phyloP scores from a whole-genome alignment of 2,113 vertebrate genomes.

The Podiceps cristatus region DNA sequence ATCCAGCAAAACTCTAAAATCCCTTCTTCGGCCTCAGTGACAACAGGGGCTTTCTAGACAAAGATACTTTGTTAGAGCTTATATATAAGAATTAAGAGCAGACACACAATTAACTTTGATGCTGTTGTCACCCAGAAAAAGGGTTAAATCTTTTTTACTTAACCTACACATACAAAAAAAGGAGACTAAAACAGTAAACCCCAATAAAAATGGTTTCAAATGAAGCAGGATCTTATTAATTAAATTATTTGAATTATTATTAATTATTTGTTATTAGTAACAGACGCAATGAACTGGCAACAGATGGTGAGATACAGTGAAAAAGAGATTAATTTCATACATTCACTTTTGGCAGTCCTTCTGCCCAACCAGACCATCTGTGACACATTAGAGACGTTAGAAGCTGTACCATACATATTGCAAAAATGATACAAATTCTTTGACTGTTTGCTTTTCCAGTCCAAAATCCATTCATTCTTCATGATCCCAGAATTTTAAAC shows the following conservation, averaged over 20 bases:
- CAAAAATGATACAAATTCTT: background rate
- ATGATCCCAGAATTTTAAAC: background rate
- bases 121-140: background rate
- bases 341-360: constrained; percentile 51
- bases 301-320: constrained; percentile 51
- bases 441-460: background rate
- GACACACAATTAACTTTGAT: rapidly evolving
- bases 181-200: background rate
- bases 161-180: background rate
- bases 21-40: background rate
- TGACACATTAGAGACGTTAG: background rate
- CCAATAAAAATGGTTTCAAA: background rate
- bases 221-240: constrained; percentile 31
- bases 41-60: background rate
- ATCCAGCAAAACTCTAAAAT: background rate
- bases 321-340: constrained; percentile 58
- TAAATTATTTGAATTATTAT: constrained; percentile 50
- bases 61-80: background rate
- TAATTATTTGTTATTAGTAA: constrained; percentile 67
- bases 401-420: background rate
- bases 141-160: background rate
- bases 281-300: constrained; percentile 36
- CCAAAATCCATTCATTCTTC: background rate
- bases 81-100: background rate
- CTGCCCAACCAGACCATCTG: constrained; percentile 63